These are phyloP conservation scores for Hyposoter dolosus DNA, from an alignment of 2,888 invertebrate species.

Conservation along the genomic window DNA sequence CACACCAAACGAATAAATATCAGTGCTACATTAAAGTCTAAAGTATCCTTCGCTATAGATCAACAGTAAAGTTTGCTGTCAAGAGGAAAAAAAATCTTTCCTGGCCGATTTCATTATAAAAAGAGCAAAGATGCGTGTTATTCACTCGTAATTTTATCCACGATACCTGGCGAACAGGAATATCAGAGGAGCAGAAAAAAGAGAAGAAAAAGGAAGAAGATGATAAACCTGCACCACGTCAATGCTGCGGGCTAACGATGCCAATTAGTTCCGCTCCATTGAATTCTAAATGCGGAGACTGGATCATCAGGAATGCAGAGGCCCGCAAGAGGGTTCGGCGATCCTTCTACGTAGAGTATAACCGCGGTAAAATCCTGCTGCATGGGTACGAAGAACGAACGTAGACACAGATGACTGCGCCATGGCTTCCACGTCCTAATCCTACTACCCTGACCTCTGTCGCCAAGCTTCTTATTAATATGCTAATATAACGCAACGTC, in stretches of 20 bases:
- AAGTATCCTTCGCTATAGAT: background rate
- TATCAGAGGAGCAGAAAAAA: background rate
- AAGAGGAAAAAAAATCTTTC: background rate
- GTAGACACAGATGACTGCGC: conserved; percentile 17
- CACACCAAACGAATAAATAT: background rate
- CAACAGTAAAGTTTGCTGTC: background rate
- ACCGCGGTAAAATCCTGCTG: conserved; percentile 41
- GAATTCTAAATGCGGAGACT: conserved; percentile 85
- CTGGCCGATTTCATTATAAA: background rate
- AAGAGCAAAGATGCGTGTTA: background rate
- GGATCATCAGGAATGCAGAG: conserved; percentile 81
- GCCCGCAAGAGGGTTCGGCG: conserved; percentile 77
- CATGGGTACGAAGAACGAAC: conserved; percentile 22
- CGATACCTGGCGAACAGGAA: conserved; percentile 25
- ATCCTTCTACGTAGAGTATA: conserved; percentile 74
- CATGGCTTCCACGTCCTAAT: conserved; percentile 77
- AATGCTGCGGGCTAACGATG: conserved; percentile 68
- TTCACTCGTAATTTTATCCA: conserved; percentile 10
- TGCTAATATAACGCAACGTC: conserved; percentile 81
- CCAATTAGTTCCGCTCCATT: conserved; percentile 84
- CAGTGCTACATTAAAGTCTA: background rate
- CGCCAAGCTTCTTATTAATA: conserved; percentile 84
- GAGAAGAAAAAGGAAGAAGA: conserved; percentile 9
- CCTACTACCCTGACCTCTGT: conserved; percentile 84
- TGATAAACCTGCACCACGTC: background rate